These are phyloP conservation scores for Caenorhabditis panamensis DNA, from an alignment of 2,888 invertebrate genomes.

Conservation along the genomic window DNA sequence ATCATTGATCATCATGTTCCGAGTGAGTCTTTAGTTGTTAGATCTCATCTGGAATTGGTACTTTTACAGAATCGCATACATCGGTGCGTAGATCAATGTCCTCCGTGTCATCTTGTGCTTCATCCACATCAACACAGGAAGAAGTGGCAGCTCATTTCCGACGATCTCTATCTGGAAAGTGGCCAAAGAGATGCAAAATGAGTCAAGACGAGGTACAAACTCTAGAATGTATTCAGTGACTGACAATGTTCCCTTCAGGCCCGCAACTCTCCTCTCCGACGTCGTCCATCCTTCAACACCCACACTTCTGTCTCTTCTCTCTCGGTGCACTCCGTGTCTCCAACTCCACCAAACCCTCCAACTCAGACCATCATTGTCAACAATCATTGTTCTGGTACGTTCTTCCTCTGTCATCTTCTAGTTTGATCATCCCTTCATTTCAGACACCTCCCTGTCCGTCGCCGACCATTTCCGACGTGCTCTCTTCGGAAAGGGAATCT, in stretches of 20 bases:
- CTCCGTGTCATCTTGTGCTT: slow-evolving; percentile 36
- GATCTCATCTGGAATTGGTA: background rate
- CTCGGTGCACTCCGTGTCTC: slow-evolving; percentile 32
- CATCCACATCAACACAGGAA: slow-evolving; percentile 46
- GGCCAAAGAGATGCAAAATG: slow-evolving; percentile 60
- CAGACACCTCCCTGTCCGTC: slow-evolving; percentile 61
- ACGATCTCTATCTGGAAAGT: slow-evolving; percentile 66
- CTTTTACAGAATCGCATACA: slow-evolving; percentile 34
- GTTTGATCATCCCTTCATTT: background rate
- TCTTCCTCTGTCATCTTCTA: background rate
- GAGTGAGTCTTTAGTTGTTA: background rate
- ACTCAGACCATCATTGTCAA: slow-evolving; percentile 43
- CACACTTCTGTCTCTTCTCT: slow-evolving; percentile 61
- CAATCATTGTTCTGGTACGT: slow-evolving; percentile 40
- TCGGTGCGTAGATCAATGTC: slow-evolving; percentile 61
- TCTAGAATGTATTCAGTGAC: background rate
- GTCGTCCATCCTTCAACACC: slow-evolving; percentile 66
- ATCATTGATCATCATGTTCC: slow-evolving; percentile 52
- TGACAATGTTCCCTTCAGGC: background rate
- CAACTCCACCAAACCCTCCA: slow-evolving; percentile 37
- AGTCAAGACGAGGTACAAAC: slow-evolving; percentile 59
- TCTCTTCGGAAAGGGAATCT: slow-evolving; percentile 56
- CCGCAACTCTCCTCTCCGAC: slow-evolving; percentile 64
- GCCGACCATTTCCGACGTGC: slow-evolving; percentile 68
- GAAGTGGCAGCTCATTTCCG: slow-evolving; percentile 65